Evolutionary conservation across 2,113 vertebrate species (phyloP), one percentile per base, ranked within the genome.

Genomic region (Leptosomus discolor): DNA sequence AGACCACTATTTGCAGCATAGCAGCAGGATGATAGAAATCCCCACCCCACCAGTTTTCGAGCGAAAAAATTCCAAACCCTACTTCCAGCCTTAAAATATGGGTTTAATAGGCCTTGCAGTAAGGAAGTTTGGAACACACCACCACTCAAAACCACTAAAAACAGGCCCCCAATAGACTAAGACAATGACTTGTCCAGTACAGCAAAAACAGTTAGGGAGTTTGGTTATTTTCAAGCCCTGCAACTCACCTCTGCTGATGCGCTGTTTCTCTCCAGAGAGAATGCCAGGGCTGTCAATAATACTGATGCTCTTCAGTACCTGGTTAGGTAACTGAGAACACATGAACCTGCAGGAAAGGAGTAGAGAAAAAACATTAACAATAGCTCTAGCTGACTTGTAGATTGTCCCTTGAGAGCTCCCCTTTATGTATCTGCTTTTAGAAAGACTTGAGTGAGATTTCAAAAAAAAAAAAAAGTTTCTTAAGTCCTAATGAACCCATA

Each of bases 261-360:
- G 98, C 71, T 99, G 99, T 88, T 99, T 99, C 98, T 99, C 99
- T 95, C 99, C 99, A 51, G 99, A 99, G 58, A 99, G 98, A 96
- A 99, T 99, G 17, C 99, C 99, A 0, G 99, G 99, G 8, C 99
- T 99, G 98, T 99, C 99, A 0, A 99, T 99, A 97, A 99, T 98
- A 97, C 99, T 99, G 98, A 99, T 99, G 91, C 99, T 99, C 97
- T 99, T 99, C 78, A 99, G 98, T 36, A 99, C 99, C 96, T 99
- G 98, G 36, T 99, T 99, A 78, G 99, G 99, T 93, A 99, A 98
- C 97, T 99, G 99, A 91, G 99, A 99, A 95, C 99, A 99, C 98
- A 99, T 99, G 88, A 99, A 99, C 94, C 99, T 99, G 92, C n/a
- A 95, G 92, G 50, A 86, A 96, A 96, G 2, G 3, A 58, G 6